Base-by-base conservation (phyloP, 2,113 vertebrate genomes). In the Ancistrus triradiatus region DNA sequence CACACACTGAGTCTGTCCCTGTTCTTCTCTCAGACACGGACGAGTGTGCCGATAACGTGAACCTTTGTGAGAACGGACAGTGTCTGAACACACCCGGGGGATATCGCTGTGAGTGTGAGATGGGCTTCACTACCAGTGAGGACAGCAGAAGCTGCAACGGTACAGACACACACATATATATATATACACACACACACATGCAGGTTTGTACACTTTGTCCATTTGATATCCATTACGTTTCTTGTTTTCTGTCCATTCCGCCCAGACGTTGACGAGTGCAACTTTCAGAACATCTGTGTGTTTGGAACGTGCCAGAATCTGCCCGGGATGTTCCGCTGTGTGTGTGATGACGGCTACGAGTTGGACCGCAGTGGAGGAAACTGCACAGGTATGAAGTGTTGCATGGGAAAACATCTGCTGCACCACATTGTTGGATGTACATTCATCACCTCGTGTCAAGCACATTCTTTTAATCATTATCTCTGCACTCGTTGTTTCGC, bases 291-390 rank as follows among this genome's bases (percentile, higher is more conserved):
- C 75, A 91, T 95, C 75, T 98, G 95, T 2, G 88, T 93, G 15
- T 96, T 94, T 0, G 93, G 95, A 62, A 91, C 85, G 17, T 98
- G 95, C 58, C 90, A 97, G 84, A 98, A 98, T 82, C 86, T 98
- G 65, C 95, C 92, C 0, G 94, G 94, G 52, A 95, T 92, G 91
- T 98, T 98, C 87, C 92, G 87, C 69, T 97, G 94, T 0, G 67
- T 92, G 69, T 98, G 94, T 0, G 87, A 93, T 0, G 85, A 92
- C 0, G 94, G 95, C 7, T 97, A 94, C 0, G 91, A 95, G 64
- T 88, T 95, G 80, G 94, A 98, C 80, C 90, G 85, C 24, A 88
- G 93, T 0, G 93, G 93, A 49, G 90, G 91, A 72, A 93, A 93
- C 83, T 97, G 95, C 79, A 95, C 94, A 74, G 93, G 94, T 97